phyloP scores from a whole-genome alignment of 1,140 invertebrate genomes.

The Xylocopa sonorina region DNA sequence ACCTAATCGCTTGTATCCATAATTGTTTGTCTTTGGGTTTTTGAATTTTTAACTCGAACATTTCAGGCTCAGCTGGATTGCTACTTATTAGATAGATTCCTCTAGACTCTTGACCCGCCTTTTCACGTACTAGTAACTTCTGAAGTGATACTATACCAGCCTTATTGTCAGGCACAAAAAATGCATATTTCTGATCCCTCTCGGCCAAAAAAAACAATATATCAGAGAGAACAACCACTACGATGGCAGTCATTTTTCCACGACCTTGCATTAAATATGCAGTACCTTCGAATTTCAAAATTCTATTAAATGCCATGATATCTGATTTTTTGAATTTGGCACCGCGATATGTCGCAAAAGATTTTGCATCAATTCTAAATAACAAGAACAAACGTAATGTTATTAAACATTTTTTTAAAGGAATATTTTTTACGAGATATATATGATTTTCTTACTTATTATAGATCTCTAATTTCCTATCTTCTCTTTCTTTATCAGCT shows the following conservation, averaged over 20 bases:
- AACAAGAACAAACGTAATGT: not conserved
- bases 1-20: conserved; percentile 93
- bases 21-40: conserved; percentile 93
- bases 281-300: conserved; percentile 93
- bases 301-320: conserved; percentile 90
- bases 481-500: conserved; percentile 94
- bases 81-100: conserved; percentile 95
- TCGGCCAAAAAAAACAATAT: conserved; percentile 95
- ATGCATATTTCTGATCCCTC: conserved; percentile 90
- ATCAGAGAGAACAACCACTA: conserved; percentile 95
- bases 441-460: conserved; percentile 81
- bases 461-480: conserved; percentile 95
- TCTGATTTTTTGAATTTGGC: conserved; percentile 98
- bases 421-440: not conserved
- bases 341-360: conserved; percentile 90
- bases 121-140: conserved; percentile 95
- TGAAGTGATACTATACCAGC: conserved; percentile 95
- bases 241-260: conserved; percentile 90
- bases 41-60: conserved; percentile 96
- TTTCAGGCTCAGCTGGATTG: conserved; percentile 93
- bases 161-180: conserved; percentile 94
- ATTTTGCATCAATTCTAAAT: conserved; percentile 92
- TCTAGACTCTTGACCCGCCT: conserved; percentile 93
- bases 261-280: conserved; percentile 92
- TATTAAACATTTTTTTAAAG: not conserved